Evolutionary conservation across 2,888 invertebrate species (phyloP).

Genomic region (Stenodema calcarata): DNA sequence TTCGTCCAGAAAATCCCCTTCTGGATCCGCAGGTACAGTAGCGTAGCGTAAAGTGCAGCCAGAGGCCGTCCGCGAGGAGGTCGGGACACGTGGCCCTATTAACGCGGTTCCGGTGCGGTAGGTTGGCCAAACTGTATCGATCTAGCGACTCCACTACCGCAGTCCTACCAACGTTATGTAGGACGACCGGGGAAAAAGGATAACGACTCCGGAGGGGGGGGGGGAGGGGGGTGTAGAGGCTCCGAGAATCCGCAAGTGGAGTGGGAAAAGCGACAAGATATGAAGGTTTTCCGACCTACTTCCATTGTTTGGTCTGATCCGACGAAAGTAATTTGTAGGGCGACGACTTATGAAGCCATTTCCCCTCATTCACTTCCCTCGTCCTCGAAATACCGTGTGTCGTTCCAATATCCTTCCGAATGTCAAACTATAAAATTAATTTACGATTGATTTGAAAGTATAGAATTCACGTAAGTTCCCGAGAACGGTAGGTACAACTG

Average conservation of each 20-base stretch:
- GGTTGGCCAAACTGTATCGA: slow-evolving; percentile 48
- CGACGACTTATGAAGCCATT: background rate
- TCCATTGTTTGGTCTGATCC: background rate
- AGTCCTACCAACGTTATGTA: slow-evolving; percentile 35
- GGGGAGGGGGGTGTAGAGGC: background rate
- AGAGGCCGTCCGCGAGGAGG: no score
- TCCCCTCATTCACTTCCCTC: no score
- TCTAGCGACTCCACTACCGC: slow-evolving; percentile 27
- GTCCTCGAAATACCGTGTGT: no score
- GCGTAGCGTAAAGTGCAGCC: no score
- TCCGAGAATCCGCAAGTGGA: background rate
- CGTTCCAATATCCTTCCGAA: no score
- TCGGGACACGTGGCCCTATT: slow-evolving; percentile 27
- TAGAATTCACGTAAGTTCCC: no score
- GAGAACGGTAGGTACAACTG: no score
- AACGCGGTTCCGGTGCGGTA: slow-evolving; percentile 11
- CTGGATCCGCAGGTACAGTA: no score
- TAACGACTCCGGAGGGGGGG: background rate
- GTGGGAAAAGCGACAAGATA: background rate
- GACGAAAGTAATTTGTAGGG: background rate
- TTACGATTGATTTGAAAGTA: no score
- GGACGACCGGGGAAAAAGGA: background rate
- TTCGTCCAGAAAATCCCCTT: no score
- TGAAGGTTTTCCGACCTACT: background rate
- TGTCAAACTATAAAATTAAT: no score